Evolutionary conservation across 2,888 invertebrate genomes (phyloP), one percentile per base, ranked within the genome.

Genomic region (Drosophila anomelani): DNA sequence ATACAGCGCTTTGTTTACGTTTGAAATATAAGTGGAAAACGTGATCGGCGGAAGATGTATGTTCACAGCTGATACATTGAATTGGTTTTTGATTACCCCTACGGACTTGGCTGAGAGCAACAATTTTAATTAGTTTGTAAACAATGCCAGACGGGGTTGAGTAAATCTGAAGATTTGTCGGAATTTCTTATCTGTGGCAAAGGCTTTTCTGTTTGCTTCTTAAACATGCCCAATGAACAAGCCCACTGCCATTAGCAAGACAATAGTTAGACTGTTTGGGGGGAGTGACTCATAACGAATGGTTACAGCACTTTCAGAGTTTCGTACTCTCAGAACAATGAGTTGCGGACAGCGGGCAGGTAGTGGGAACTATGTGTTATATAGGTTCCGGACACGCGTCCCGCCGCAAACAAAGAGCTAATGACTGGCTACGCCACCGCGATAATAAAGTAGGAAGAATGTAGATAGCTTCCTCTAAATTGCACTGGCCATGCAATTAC

Each of bases 121-220:
- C 20, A 20, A 44, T 44, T 66, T 43, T 51, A 63, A 66, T 51
- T 63, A 66, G 15, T 41, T 51, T 66, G 51, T 64, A 64, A 66
- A 55, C 55, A 55, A 68, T 47, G 34, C 10, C 39, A n/a, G 34
- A 36, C 38, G 17, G 55, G 51, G 47, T 29, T 43, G 34, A 63
- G 63, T 34, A 39, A 55, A 41, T 54, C 17, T 41, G 12, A 26
- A 41, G 26, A 41, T 47, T 54, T 54, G 23, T 15, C 26, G 29
- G 46, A 36, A 29, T 36, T 55, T 49, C 36, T 29, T 68, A 68
- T 68, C 68, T 68, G 9, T 7, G 29, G 56, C 34, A 55, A 49
- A 39, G 56, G 39, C 43, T 69, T 15, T 41, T 10, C 51, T 57
- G 41, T 56, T 69, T 69, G 47, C 32, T 23, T 29, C 29, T 51